Evolutionary conservation across 2,113 vertebrate genomes (phyloP).

Genomic region (Dinomys branickii): DNA sequence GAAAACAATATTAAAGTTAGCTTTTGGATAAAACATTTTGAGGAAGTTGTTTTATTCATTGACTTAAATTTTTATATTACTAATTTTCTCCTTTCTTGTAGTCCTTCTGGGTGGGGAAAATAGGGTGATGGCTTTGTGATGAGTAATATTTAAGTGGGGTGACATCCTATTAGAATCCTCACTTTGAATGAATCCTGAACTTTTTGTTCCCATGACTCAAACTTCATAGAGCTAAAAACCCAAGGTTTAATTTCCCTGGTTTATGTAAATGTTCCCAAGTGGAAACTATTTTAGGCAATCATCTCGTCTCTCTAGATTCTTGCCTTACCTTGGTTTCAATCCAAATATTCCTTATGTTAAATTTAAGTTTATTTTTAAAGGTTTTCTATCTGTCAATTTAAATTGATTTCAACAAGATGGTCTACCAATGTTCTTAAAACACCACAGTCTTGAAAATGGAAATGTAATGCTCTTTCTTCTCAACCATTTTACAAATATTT

Average conservation of each 20-base stretch:
- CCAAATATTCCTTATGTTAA: not conserved
- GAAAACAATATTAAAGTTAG: not conserved
- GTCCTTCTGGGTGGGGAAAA: no score
- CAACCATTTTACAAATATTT: not conserved
- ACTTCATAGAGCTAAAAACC: not conserved
- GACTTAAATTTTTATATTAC: not conserved
- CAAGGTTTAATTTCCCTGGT: not conserved
- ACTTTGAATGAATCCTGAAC: not conserved
- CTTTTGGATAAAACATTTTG: not conserved
- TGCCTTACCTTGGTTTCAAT: not conserved
- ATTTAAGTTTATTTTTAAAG: constrained; percentile 13
- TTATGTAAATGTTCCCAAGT: not conserved
- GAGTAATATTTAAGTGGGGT: not conserved
- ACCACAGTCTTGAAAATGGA: not conserved
- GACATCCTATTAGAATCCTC: not conserved
- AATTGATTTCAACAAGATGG: constrained; percentile 5
- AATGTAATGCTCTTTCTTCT: not conserved
- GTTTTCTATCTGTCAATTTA: not conserved
- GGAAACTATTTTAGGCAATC: constrained; percentile 39
- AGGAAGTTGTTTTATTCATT: not conserved
- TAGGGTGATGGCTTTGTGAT: not conserved
- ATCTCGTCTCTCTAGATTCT: not conserved
- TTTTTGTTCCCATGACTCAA: not conserved
- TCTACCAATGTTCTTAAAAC: not conserved
- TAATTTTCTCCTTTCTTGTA: not conserved